Base-by-base conservation (phyloP, 2,113 vertebrate species). In the Chrysochloris asiatica region DNA sequence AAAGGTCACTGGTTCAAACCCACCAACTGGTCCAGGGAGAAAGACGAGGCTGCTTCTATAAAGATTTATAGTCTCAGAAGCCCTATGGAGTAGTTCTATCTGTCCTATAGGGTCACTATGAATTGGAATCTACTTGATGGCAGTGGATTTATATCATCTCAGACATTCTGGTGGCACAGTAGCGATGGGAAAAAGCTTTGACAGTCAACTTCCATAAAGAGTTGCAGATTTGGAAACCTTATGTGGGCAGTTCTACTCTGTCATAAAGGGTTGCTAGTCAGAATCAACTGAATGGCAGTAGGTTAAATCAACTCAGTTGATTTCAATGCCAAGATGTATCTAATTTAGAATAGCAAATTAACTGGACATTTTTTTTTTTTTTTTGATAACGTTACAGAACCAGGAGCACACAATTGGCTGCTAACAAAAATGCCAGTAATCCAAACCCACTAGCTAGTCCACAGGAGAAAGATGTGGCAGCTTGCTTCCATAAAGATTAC, bases 251-350 rank as follows among this genome's bases (percentile, higher is more conserved):
- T 54, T 54, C 52, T 54, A 8, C 52, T 16, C 52, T 14, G 52
- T 14, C 13, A 4, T 11, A 54, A 4, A 11, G 52, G 52, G 52
- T 56, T 56, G 2, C 24, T 56, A 19, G 19, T 56, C 54, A 56
- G 17, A 56, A 22, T 56, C 4, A 11, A 22, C 54, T 56, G n/a
- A n/a, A n/a, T 22, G 54, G 54, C 19, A 16, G 24, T 22, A 22
- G 4, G 54, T 56, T 88, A 28, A 24, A 61, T 80, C 36, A 77
- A 76, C 33, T 90, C 41, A 48, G 48, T 17, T 90, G 11, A 87
- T 93, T 82, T 95, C 79, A n/a, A n/a, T n/a, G n/a, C n/a, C n/a
- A 86, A 90, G 30, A 11, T 84, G 12, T 84, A 54, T 38, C 54
- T 87, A 91, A 84, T 81, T 93, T 65, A 91, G 26, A 88, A 47